Conservation (phyloP, 2,888 invertebrate species). For the Apotomis capreana region DNA sequence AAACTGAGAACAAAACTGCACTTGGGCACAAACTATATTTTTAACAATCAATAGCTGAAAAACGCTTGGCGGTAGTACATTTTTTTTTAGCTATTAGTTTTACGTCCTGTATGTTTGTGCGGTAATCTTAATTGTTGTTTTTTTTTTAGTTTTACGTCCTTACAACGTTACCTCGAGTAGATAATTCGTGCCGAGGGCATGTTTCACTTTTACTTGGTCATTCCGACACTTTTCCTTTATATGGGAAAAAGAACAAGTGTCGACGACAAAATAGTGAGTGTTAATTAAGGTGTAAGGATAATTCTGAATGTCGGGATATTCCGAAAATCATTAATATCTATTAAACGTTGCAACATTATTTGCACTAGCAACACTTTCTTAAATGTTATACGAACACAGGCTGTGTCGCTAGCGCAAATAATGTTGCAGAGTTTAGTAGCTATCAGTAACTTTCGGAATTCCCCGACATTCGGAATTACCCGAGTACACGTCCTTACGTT, state of each 20-base stretch:
- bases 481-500: slow-evolving; percentile 33
- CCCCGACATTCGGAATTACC: too few relatives aligned
- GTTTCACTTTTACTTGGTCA: slow-evolving; percentile 34
- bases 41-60: slow-evolving; percentile 1
- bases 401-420: too few relatives aligned
- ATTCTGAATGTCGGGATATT: too few relatives aligned
- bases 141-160: slow-evolving; percentile 49
- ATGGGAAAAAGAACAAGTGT: slow-evolving; percentile 7
- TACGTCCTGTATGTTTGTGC: slow-evolving; percentile 47
- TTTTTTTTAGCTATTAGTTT: slow-evolving; percentile 50
- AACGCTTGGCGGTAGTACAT: slow-evolving; percentile 62
- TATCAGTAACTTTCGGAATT: too few relatives aligned
- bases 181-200: slow-evolving; percentile 57
- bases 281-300: slow-evolving; percentile 19
- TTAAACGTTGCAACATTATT: too few relatives aligned
- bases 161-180: slow-evolving; percentile 59
- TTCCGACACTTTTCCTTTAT: slow-evolving; percentile 15
- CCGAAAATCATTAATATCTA: too few relatives aligned
- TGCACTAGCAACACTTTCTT: too few relatives aligned
- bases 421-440: too few relatives aligned
- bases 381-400: too few relatives aligned
- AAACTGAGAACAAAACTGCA: background rate
- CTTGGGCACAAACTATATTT: too few relatives aligned
- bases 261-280: slow-evolving; percentile 26
- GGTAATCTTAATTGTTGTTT: slow-evolving; percentile 47